phyloP scores from a whole-genome alignment of 2,888 invertebrate species.

The Tillus elongatus region DNA sequence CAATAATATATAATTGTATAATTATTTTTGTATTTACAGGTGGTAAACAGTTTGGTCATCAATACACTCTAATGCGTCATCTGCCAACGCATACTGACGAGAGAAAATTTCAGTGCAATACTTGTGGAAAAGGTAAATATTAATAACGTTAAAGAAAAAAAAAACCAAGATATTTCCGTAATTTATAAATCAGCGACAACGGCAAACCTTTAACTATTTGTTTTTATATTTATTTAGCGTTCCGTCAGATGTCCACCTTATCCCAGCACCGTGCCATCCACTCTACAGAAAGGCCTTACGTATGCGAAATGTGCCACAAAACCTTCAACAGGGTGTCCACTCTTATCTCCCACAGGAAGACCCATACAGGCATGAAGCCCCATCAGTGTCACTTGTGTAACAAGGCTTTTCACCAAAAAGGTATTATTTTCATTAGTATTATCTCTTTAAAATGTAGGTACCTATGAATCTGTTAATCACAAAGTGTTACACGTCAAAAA shows the following conservation, averaged over 20 bases:
- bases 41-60: constrained; percentile 64
- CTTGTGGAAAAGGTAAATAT: constrained; percentile 59
- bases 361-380: constrained; percentile 64
- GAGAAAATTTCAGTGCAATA: constrained; percentile 63
- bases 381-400: constrained; percentile 65
- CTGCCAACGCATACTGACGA: constrained; percentile 69
- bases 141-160: too few relatives aligned
- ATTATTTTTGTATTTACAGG: too few relatives aligned
- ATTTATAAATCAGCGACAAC: too few relatives aligned
- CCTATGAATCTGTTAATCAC: constrained; percentile 5
- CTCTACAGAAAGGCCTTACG: constrained; percentile 63
- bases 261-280: constrained; percentile 73
- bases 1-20: too few relatives aligned
- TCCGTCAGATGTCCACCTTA: constrained; percentile 64
- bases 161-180: too few relatives aligned
- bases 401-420: constrained; percentile 75
- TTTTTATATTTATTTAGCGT: constrained; percentile 39
- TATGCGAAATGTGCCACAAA: constrained; percentile 66
- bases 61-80: constrained; percentile 67
- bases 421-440: too few relatives aligned
- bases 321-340: constrained; percentile 72
- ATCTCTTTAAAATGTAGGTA: too few relatives aligned
- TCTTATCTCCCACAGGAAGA: constrained; percentile 71
- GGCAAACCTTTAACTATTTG: neutral
- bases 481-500: too few relatives aligned